Evolutionary conservation across 1,140 invertebrate species (phyloP).

Genomic region (Pollicipes pollicipes): DNA sequence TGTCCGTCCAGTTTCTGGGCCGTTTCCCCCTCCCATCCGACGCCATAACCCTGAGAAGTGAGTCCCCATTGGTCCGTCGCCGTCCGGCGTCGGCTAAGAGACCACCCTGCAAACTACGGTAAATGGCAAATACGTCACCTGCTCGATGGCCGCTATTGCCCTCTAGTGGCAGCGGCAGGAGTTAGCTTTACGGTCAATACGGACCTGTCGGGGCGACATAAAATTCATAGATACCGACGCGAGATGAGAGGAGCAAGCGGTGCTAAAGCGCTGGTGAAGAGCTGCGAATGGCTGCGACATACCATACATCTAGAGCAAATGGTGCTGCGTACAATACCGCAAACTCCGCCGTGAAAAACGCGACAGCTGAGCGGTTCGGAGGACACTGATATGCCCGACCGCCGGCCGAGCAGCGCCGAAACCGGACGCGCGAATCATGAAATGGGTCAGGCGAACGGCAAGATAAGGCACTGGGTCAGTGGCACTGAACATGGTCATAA

Average conservation of each 20-base stretch:
- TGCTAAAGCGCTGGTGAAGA: neutral
- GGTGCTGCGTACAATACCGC: no score
- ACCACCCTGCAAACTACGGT: neutral
- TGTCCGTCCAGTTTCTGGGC: neutral
- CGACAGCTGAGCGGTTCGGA: neutral
- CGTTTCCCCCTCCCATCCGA: neutral
- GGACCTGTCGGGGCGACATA: neutral
- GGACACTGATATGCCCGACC: neutral
- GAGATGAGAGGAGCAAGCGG: neutral
- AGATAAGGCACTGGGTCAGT: neutral
- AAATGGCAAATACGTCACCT: conserved; percentile 1
- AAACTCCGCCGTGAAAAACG: neutral
- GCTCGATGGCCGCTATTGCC: neutral
- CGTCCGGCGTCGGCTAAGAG: neutral
- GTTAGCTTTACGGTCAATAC: neutral
- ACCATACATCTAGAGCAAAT: neutral
- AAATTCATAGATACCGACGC: conserved; percentile 1
- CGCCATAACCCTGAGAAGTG: conserved; percentile 1
- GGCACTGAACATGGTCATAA: neutral
- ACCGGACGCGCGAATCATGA: neutral
- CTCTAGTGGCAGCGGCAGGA: neutral
- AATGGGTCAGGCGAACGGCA: neutral
- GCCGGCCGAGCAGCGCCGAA: neutral
- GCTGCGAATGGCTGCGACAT: neutral
- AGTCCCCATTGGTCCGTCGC: neutral